These are phyloP conservation scores for Pseudococcus longispinus DNA, from an alignment of 2,888 invertebrate genomes.

Conservation along the genomic window DNA sequence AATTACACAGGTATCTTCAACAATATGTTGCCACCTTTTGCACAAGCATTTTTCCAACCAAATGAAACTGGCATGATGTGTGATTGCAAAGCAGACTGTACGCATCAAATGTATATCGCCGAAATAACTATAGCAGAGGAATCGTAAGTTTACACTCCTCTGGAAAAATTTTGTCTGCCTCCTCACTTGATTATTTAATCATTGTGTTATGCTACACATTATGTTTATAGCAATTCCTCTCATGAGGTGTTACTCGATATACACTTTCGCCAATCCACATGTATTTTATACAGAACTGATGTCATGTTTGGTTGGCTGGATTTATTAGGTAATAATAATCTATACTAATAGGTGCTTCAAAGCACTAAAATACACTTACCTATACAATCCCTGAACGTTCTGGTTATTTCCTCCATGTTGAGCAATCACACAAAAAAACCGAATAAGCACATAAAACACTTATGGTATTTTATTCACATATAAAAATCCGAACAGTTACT, in stretches of 20 bases:
- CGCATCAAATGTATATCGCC: slow-evolving; percentile 60
- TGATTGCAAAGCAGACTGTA: slow-evolving; percentile 61
- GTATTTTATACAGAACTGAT: slow-evolving; percentile 65
- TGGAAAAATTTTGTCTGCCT: neutral
- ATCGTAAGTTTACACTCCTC: slow-evolving; percentile 57
- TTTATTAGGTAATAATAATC: slow-evolving; percentile 62
- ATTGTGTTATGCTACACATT: neutral
- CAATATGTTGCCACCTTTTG: slow-evolving; percentile 59
- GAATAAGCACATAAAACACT: no score
- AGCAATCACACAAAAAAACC: no score
- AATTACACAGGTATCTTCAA: slow-evolving; percentile 60
- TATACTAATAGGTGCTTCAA: slow-evolving; percentile 59
- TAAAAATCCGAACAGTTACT: no score
- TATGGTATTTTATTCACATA: no score
- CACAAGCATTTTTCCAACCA: slow-evolving; percentile 58
- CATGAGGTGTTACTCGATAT: slow-evolving; percentile 63
- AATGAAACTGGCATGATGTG: slow-evolving; percentile 61
- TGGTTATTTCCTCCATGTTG: no score
- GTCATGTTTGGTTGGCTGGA: slow-evolving; percentile 65
- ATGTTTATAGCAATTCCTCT: slow-evolving; percentile 57
- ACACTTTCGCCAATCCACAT: slow-evolving; percentile 63
- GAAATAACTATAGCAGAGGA: slow-evolving; percentile 59
- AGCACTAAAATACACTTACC: no score
- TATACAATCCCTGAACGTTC: neutral
- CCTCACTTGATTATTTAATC: neutral